Conservation (phyloP, 2,797 vertebrate genomes). For the Mustela erminea region DNA sequence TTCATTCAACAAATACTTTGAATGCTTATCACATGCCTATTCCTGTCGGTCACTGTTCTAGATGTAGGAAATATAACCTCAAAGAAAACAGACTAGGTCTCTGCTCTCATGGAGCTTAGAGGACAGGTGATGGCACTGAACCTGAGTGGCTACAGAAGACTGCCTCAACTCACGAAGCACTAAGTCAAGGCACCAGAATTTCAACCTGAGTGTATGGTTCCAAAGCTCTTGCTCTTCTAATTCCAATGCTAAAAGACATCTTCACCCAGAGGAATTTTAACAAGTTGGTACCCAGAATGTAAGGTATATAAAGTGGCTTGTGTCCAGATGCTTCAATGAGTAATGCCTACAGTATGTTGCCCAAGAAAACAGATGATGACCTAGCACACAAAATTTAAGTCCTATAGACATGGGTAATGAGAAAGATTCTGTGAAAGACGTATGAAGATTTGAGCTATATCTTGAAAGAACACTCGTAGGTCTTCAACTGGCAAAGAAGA, state of each 20-base stretch:
- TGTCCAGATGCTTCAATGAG: not conserved
- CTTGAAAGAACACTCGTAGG: not conserved
- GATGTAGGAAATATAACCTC: not conserved
- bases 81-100: not conserved
- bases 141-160: not conserved
- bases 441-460: not conserved
- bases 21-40: not conserved
- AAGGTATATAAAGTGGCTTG: not conserved
- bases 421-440: not conserved
- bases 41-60: not conserved
- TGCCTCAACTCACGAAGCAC: not conserved
- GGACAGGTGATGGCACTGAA: not conserved
- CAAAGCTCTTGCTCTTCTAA: not conserved
- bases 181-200: not conserved
- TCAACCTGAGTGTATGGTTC: not conserved
- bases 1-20: not conserved
- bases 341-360: not conserved
- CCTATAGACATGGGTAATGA: not conserved
- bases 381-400: not conserved
- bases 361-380: not conserved
- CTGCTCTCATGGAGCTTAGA: not conserved
- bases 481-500: not conserved
- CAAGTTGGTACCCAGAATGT: not conserved
- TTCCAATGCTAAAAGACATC: not conserved
- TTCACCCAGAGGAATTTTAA: not conserved